Percentiles rank a stretch among this genome's conserved stretches.
Conservation (phyloP, 2,797 vertebrate genomes). For the Gymnocypris eckloni region DNA sequence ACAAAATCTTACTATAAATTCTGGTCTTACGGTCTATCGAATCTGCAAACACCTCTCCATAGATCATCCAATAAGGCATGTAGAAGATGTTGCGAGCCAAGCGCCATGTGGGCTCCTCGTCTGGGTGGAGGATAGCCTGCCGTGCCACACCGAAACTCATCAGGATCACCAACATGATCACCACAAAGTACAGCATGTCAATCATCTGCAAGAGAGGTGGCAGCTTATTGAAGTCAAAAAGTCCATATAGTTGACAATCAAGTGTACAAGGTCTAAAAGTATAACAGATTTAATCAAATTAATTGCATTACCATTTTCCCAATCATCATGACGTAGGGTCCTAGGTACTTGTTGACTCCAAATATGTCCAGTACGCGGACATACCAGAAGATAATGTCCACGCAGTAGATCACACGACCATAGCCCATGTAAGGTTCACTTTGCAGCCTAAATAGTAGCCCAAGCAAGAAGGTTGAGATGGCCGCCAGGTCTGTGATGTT, state of each 20-base stretch:
- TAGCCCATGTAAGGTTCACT: slow-evolving; percentile 96
- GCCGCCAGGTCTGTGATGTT: slow-evolving; percentile 96
- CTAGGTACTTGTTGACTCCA: slow-evolving; percentile 98
- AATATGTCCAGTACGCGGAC: slow-evolving; percentile 98
- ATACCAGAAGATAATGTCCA: slow-evolving; percentile 99
- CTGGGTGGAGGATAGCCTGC: slow-evolving; percentile 96
- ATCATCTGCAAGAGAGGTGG: slow-evolving; percentile 86
- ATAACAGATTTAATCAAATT: background rate
- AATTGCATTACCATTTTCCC: slow-evolving; percentile 91
- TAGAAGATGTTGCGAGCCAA: slow-evolving; percentile 99
- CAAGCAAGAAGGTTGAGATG: slow-evolving; percentile 91
- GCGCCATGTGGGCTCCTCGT: slow-evolving; percentile 97
- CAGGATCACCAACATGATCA: slow-evolving; percentile 98
- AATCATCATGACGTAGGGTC: slow-evolving; percentile 99
- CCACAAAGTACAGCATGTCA: slow-evolving; percentile 99
- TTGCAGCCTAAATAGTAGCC: slow-evolving; percentile 91
- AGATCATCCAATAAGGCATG: slow-evolving; percentile 99
- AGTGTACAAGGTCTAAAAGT: background rate
- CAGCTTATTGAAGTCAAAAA: background rate
- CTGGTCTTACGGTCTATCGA: slow-evolving; percentile 99
- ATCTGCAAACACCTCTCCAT: slow-evolving; percentile 99
- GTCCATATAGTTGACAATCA: background rate
- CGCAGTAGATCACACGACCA: slow-evolving; percentile 96
- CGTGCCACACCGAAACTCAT: slow-evolving; percentile 99
- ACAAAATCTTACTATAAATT: slow-evolving; percentile 99